Evolutionary conservation across 2,113 vertebrate species (phyloP).

Genomic region (Dunckerocampus dactyliophorus): DNA sequence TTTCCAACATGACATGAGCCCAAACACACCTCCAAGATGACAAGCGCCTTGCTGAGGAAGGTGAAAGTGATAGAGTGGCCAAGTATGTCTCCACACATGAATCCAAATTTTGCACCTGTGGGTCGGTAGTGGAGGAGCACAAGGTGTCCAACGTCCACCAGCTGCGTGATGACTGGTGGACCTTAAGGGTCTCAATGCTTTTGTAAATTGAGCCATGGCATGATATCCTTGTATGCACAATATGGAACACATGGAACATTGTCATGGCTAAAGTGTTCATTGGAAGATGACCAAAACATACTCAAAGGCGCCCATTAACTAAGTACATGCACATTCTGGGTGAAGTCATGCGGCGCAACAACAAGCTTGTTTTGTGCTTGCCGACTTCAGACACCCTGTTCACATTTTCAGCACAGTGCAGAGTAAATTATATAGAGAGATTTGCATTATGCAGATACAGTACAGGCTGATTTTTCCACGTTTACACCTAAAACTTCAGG

Average conservation of each 20-base stretch:
- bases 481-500: neutral
- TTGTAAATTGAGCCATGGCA: too few relatives aligned
- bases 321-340: neutral
- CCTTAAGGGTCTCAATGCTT: too few relatives aligned
- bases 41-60: too few relatives aligned
- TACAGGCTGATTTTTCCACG: conserved; percentile 18
- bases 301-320: neutral
- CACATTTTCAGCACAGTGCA: conserved; percentile 10
- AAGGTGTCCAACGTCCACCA: too few relatives aligned
- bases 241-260: neutral
- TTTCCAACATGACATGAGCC: too few relatives aligned
- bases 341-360: conserved; percentile 10
- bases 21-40: too few relatives aligned
- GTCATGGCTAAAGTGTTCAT: neutral
- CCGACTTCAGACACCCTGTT: conserved; percentile 12
- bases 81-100: too few relatives aligned
- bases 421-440: conserved; percentile 47
- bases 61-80: too few relatives aligned
- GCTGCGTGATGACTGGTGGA: too few relatives aligned
- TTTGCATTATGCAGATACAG: conserved; percentile 32
- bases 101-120: too few relatives aligned
- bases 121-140: too few relatives aligned
- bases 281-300: neutral
- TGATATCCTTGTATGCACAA: too few relatives aligned
- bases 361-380: conserved; percentile 16